These are phyloP conservation scores for Coenobita brevimanus DNA, from an alignment of 1,140 invertebrate species.

Conservation along the genomic window DNA sequence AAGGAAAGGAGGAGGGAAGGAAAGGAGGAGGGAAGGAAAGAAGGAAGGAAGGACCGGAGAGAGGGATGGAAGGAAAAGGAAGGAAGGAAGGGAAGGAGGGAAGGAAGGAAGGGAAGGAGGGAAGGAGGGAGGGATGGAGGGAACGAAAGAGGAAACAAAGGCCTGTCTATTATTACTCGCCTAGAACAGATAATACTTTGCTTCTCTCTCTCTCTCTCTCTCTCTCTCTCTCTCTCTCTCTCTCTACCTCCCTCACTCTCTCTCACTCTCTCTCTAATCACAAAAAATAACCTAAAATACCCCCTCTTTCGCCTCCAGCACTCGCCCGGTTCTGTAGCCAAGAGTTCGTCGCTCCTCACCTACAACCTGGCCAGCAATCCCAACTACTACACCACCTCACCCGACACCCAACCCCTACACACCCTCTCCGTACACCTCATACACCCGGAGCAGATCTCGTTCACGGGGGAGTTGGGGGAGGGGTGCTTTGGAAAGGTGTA, in stretches of 20 bases:
- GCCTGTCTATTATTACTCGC: no score
- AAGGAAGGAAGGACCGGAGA: neutral
- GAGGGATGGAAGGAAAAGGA: no score
- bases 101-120: neutral
- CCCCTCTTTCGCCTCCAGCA: neutral
- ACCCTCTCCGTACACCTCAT: conserved; percentile 48
- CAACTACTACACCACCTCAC: conserved; percentile 55
- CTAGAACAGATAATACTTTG: no score
- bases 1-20: neutral
- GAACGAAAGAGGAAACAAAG: no score
- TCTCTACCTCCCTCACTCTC: neutral
- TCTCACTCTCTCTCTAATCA: neutral
- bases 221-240: neutral
- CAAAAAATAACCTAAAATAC: neutral
- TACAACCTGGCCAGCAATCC: conserved; percentile 58
- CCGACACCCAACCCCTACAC: conserved; percentile 25
- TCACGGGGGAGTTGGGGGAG: conserved; percentile 87
- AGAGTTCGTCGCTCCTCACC: conserved; percentile 30
- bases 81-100: neutral
- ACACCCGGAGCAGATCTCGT: conserved; percentile 45
- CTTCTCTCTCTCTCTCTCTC: neutral
- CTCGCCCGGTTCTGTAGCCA: conserved; percentile 9
- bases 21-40: neutral
- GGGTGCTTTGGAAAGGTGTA: conserved; percentile 89
- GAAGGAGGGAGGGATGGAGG: no score